Conservation (phyloP, 2,888 invertebrate species). For the Synergus japonicus region DNA sequence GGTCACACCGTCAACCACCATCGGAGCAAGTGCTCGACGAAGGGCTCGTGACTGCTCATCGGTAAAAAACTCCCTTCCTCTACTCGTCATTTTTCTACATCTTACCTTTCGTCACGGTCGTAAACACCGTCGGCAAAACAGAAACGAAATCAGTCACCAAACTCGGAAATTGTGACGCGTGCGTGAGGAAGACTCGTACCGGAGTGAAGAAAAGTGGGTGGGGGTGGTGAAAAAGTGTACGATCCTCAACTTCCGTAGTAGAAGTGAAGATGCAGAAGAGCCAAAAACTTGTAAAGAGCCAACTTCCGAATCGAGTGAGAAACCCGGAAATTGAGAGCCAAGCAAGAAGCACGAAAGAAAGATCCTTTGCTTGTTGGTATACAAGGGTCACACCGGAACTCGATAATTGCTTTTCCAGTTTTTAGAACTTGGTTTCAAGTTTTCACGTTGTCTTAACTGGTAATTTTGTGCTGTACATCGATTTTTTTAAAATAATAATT, state of each 20-base stretch:
- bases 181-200: neutral
- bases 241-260: conserved; percentile 1
- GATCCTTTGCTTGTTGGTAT: conserved; percentile 1
- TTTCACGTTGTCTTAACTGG: neutral
- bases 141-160: neutral
- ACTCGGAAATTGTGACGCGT: conserved; percentile 12
- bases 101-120: neutral
- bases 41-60: conserved; percentile 64
- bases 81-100: conserved; percentile 47
- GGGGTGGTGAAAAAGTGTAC: conserved; percentile 21
- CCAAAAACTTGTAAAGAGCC: neutral
- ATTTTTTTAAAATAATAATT: neutral
- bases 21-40: conserved; percentile 71
- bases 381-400: conserved; percentile 21
- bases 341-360: conserved; percentile 1
- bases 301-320: conserved; percentile 6
- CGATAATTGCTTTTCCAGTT: conserved; percentile 18
- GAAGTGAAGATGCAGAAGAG: conserved; percentile 28
- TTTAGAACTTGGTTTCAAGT: conserved; percentile 22
- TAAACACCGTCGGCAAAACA: neutral
- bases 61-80: conserved; percentile 40
- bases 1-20: conserved; percentile 73
- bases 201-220: conserved; percentile 32
- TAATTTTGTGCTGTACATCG: conserved; percentile 11
- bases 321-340: conserved; percentile 14